A percentile compares a stretch with the other conserved stretches of the same genome.
Conservation (phyloP, 2,797 vertebrate genomes). For the Rachycentron canadum region DNA sequence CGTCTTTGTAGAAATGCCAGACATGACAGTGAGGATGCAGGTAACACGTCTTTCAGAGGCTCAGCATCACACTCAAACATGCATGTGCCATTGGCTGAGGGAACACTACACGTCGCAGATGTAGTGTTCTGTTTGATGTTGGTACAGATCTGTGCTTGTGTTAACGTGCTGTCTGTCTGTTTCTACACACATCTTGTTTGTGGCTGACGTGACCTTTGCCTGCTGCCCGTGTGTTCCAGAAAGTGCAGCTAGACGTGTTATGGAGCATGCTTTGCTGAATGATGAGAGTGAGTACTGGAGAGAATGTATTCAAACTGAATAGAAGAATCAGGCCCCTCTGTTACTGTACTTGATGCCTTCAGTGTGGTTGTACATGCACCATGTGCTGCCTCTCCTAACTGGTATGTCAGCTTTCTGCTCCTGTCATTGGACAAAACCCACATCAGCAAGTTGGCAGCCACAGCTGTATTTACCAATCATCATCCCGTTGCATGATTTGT, state of each 20-base stretch:
- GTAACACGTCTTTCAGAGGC: slow-evolving; percentile 61
- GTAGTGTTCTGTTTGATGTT: slow-evolving; percentile 20
- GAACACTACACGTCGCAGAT: slow-evolving; percentile 34
- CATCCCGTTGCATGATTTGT: slow-evolving; percentile 29
- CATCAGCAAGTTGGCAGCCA: slow-evolving; percentile 1
- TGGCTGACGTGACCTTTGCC: slow-evolving; percentile 64
- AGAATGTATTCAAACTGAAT: slow-evolving; percentile 2
- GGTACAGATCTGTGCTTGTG: slow-evolving; percentile 57
- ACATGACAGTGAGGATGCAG: slow-evolving; percentile 75
- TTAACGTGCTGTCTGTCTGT: slow-evolving; percentile 58
- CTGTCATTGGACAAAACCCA: slow-evolving; percentile 14
- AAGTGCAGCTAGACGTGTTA: slow-evolving; percentile 88
- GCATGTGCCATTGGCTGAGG: slow-evolving; percentile 60
- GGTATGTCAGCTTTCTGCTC: slow-evolving; percentile 46
- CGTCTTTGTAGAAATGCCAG: slow-evolving; percentile 70
- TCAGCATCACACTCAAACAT: slow-evolving; percentile 25
- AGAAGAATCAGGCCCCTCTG: not conserved
- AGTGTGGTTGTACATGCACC: slow-evolving; percentile 19
- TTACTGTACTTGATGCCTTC: slow-evolving; percentile 1
- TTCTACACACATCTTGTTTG: slow-evolving; percentile 39
- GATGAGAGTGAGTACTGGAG: slow-evolving; percentile 93
- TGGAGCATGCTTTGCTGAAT: slow-evolving; percentile 98
- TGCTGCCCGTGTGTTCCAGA: slow-evolving; percentile 86
- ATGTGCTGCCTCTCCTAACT: slow-evolving; percentile 28
- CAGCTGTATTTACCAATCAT: slow-evolving; percentile 16